Evolutionary conservation across 2,888 invertebrate species (phyloP), one percentile per base, ranked within the genome.

Genomic region (Xestia ashworthii): DNA sequence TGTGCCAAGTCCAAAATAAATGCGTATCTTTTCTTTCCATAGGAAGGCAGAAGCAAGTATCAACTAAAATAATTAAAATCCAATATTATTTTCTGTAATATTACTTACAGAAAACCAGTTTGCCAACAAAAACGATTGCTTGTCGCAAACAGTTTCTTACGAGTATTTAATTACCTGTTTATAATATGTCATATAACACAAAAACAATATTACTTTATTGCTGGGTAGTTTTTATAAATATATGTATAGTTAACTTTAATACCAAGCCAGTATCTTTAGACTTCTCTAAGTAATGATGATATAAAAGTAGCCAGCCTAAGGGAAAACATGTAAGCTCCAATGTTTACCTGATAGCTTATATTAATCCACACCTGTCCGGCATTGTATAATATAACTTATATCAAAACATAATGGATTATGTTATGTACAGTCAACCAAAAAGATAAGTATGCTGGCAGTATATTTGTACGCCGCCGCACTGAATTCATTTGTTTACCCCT

Each of bases 331-430:
- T 9, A 19, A 41, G 41, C 16, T 55, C 38, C 60, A 70, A 66
- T 76, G 53, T 73, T 76, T 71, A 83, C 62, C 50, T 66, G 70
- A 75, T 73, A 41, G 69, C 55, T 46, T 55, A 58, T 74, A 74
- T 78, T 66, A 67, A 55, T 70, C 44, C 53, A 76, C 80, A 83
- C 75, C 80, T 80, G 83, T 71, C 44, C 22, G 22, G 25, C 38
- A 65, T 68, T 83, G 60, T 68, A 69, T 65, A 80, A 75, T 55
- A 68, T 64, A 2, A 32, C 32, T 32, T 16, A 64, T 70, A 73
- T 71, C 25, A 80, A 69, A 67, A 76, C 73, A 76, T 73, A 74
- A 72, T 71, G 50, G 44, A 68, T 25, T 44, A 71, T n/a, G 68
- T 73, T 44, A 71, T n/a, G 68, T 73, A 80, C 67, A 55, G 48